Evolutionary conservation across 2,113 vertebrate species (phyloP), one percentile per base, ranked within the genome.

Genomic region (Suricata suricatta): DNA sequence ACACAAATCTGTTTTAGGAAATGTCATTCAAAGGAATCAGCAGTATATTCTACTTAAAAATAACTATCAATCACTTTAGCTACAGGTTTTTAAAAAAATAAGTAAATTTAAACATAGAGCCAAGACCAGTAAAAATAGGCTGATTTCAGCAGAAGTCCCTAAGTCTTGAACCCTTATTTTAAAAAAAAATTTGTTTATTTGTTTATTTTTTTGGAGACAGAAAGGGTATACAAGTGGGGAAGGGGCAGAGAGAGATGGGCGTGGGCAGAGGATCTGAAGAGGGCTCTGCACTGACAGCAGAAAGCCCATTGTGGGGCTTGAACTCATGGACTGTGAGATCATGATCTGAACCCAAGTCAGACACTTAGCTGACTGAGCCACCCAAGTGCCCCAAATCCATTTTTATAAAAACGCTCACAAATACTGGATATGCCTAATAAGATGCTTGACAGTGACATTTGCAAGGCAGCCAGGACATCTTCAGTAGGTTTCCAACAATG

Each of bases 111-210:
- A 72, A 81, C 44, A 41, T 2, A 85, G 66, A 88, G 71, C 4
- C 3, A 2, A 47, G 35, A 41, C 15, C 10, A 16, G 19, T n/a
- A 33, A 63, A 87, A 90, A 17, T 31, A 77, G 13, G 33, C 2
- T 13, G 5, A 76, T 47, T 83, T 66, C 77, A 44, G 21, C 27
- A 17, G 3, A 7, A 60, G 69, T 80, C 38, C 6, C 25, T 96
- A 89, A 96, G 88, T 84, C 74, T 93, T 96, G 60, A 95, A 63
- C 74, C 79, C 31, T 95, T 29, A 16, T 50, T 60, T 25, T 23
- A 23, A 8, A 54, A 54, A 54, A 54, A 54, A 5, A 54, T 16
- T 54, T 57, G 7, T 57, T 57, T 57, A 0, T 57, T 57, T 57
- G 1, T 54, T 54, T 54, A 16, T 54, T 54, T 54, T 17, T 54